phyloP scores from a whole-genome alignment of 2,797 vertebrate species.

The Rousettus madagascariensis region DNA sequence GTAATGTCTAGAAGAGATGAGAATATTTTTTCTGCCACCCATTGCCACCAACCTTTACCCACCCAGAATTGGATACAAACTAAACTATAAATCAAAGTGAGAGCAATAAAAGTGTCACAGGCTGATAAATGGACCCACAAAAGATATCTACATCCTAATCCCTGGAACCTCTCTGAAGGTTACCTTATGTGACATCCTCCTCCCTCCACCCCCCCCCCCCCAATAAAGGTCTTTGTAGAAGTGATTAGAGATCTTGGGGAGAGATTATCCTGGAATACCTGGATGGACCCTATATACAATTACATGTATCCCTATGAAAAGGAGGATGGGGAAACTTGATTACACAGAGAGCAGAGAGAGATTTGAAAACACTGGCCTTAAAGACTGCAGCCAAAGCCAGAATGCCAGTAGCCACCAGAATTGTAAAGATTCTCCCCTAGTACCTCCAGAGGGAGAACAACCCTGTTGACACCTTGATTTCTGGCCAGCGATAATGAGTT shows the following conservation, averaged over 20 bases:
- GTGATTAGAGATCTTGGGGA: not conserved
- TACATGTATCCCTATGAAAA: not conserved
- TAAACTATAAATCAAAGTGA: conserved; percentile 35
- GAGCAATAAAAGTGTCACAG: not conserved
- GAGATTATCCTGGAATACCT: not conserved
- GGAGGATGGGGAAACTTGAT: not conserved
- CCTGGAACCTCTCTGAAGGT: not conserved
- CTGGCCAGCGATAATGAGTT: not conserved
- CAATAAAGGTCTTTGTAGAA: not conserved
- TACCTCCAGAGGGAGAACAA: not conserved
- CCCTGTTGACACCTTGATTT: not conserved
- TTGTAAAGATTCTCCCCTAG: not conserved
- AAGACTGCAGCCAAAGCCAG: not conserved
- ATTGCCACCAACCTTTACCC: not conserved
- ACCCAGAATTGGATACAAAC: not conserved
- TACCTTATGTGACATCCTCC: not conserved
- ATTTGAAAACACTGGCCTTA: not conserved
- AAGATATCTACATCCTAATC: not conserved
- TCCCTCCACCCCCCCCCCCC: too few species aligned
- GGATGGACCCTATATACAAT: not conserved
- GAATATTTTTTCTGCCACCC: not conserved
- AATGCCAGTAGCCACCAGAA: not conserved
- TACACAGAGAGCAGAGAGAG: not conserved
- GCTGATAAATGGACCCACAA: not conserved
- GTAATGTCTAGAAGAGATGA: not conserved